Base-by-base conservation (phyloP, 2,888 invertebrate genomes). In the Ptychoptera albimana region DNA sequence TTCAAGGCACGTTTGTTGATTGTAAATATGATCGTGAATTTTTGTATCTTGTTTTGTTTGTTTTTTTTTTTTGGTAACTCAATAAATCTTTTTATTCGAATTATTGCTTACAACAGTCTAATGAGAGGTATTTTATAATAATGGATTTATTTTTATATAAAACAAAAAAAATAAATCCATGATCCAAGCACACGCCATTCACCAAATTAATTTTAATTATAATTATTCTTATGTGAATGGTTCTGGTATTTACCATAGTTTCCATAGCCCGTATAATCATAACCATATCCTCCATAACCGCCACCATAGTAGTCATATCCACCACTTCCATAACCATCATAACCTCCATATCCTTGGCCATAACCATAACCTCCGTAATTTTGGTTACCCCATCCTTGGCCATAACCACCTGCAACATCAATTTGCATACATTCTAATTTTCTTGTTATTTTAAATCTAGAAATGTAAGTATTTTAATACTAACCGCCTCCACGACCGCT, bases 231-330 rank as follows among this genome's bases (percentile, higher is more conserved):
- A 34, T 34, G 15, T 35, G 34, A 34, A 34, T 42, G 34, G 42
- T 30, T 42, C 35, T 34, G 42, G 51, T 71, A 73, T 69, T 75
- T 82, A 80, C 82, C 82, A 73, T 82, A 82, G 74, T 81, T 81
- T 70, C 79, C 78, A 70, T 82, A 82, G 71, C 78, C 79, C 64
- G 79, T 76, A 71, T 81, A 81, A 70, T 81, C 81, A 68, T 82
- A 82, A 62, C 82, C 79, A 68, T 82, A 82, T 58, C 79, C 79
- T 57, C 79, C 77, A 67, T 81, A 81, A 59, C 80, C 79, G 59
- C 76, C 75, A 69, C 82, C 79, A 59, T 82, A 81, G 63, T 75
- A 77, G 67, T 75, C 74, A 65, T 74, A 74, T 59, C 79, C 77
- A 56, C 79, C 77, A 58, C 76, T 74, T 60, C 77, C 73, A 66